phyloP scores from a whole-genome alignment of 2,888 invertebrate species.

The Resseliella maxima region DNA sequence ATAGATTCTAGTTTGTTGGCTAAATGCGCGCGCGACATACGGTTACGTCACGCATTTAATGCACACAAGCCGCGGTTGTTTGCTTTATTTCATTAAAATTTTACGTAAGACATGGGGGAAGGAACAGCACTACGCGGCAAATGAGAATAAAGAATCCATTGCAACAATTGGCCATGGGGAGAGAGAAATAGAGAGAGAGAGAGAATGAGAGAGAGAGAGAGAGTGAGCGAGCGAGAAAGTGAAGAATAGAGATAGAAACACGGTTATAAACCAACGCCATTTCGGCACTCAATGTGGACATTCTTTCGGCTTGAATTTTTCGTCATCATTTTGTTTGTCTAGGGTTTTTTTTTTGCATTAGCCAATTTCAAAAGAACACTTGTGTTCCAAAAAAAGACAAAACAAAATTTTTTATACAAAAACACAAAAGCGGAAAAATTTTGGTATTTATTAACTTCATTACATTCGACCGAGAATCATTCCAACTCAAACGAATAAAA shows the following conservation, averaged over 20 bases:
- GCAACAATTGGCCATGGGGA: slow-evolving; percentile 42
- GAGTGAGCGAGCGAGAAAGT: too few species aligned
- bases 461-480: not conserved
- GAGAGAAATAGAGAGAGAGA: too few species aligned
- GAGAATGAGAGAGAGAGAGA: too few species aligned
- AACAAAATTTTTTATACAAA: not conserved
- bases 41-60: slow-evolving; percentile 19
- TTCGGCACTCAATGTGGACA: not conserved
- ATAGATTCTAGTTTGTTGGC: slow-evolving; percentile 5
- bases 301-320: slow-evolving; percentile 35
- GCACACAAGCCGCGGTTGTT: not conserved
- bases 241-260: too few species aligned
- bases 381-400: not conserved
- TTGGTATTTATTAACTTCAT: not conserved
- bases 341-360: not conserved
- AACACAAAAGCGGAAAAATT: not conserved
- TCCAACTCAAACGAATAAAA: not conserved
- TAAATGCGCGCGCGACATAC: not conserved
- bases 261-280: not conserved
- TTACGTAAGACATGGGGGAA: not conserved
- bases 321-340: slow-evolving; percentile 29
- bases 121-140: not conserved
- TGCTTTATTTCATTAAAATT: not conserved
- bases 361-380: not conserved
- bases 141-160: slow-evolving; percentile 8